These are phyloP conservation scores for Thymelicus lineola DNA, from an alignment of 2,888 invertebrate genomes.

Conservation along the genomic window DNA sequence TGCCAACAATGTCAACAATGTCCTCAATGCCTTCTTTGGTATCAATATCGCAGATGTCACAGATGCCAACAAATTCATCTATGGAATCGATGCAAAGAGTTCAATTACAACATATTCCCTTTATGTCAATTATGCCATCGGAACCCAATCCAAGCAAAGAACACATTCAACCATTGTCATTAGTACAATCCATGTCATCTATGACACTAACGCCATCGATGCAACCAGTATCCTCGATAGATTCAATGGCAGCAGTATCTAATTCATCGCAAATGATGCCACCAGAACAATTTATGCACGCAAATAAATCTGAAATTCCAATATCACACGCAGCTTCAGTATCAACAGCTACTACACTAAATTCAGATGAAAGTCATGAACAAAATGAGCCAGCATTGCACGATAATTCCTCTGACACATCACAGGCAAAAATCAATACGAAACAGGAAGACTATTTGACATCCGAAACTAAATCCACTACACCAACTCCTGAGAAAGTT, in stretches of 20 bases:
- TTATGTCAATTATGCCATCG: not conserved
- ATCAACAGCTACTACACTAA: not conserved
- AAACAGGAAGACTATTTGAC: not conserved
- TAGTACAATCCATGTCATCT: slow-evolving; percentile 9
- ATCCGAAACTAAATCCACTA: slow-evolving; percentile 51
- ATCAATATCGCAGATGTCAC: not conserved
- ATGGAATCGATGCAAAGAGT: not conserved
- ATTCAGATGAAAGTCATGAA: slow-evolving; percentile 4
- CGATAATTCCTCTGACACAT: not conserved
- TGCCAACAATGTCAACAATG: not conserved
- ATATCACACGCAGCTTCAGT: not conserved
- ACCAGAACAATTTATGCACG: not conserved
- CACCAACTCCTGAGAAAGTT: slow-evolving; percentile 51
- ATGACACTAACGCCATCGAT: slow-evolving; percentile 5
- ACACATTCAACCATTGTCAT: not conserved
- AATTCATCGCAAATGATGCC: not conserved
- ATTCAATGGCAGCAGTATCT: slow-evolving; percentile 1
- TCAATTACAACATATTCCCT: slow-evolving; percentile 3
- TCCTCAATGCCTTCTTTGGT: slow-evolving; percentile 4
- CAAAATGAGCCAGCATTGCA: slow-evolving; percentile 1
- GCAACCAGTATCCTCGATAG: not conserved
- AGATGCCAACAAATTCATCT: not conserved
- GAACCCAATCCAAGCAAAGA: not conserved
- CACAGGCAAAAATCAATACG: not conserved
- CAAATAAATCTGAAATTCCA: not conserved